These are phyloP conservation scores for Glaucopsyche alexis DNA, from an alignment of 2,888 invertebrate genomes.

Conservation along the genomic window DNA sequence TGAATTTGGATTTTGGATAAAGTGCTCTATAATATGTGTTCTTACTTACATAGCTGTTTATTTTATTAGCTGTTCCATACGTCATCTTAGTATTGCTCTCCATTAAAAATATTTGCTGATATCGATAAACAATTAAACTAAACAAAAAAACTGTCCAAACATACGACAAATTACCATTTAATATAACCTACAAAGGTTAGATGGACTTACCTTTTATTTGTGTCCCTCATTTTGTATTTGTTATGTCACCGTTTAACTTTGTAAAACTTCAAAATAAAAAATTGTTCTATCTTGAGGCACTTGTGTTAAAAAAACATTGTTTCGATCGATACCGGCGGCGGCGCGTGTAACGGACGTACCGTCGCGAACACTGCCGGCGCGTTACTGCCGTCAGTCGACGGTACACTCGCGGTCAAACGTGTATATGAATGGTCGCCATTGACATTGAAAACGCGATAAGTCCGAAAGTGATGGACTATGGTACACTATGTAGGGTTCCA, in stretches of 20 bases:
- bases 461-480: neutral
- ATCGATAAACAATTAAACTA: neutral
- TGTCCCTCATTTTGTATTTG: slow-evolving; percentile 38
- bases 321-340: neutral
- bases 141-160: neutral
- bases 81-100: neutral
- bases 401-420: slow-evolving; percentile 6
- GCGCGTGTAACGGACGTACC: neutral
- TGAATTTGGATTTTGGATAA: too few species aligned
- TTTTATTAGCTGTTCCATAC: neutral
- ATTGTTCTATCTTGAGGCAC: neutral
- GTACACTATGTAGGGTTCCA: too few species aligned
- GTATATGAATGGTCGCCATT: neutral
- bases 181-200: neutral
- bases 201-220: slow-evolving; percentile 35
- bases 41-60: neutral
- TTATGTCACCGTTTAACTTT: neutral
- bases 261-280: neutral
- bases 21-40: too few species aligned
- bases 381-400: neutral
- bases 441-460: slow-evolving; percentile 7
- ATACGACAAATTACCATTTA: neutral
- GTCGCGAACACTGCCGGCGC: slow-evolving; percentile 4
- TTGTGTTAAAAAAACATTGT: slow-evolving; percentile 5
- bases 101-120: neutral